Conservation (phyloP, 2,888 invertebrate genomes). For the Caenorhabditis sp. region DNA sequence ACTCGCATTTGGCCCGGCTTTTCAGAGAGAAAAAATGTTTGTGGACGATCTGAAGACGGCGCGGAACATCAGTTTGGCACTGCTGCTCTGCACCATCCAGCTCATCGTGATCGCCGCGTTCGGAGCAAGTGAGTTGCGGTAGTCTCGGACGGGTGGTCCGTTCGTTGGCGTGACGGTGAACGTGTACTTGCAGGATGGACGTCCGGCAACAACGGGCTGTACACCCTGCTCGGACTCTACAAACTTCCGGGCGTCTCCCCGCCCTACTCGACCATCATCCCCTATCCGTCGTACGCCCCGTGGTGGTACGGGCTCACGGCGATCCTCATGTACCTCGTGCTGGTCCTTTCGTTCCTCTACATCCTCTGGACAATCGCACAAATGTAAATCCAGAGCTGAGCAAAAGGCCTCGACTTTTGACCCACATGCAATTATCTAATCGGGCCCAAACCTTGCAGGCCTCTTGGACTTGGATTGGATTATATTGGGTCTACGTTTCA, state of each 20-base stretch:
- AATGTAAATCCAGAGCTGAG: slow-evolving; percentile 23
- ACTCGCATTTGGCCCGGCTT: background rate
- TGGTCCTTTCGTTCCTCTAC: slow-evolving; percentile 8
- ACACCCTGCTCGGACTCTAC: background rate
- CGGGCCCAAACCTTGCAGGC: no score
- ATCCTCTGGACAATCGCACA: slow-evolving; percentile 20
- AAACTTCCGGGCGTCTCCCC: slow-evolving; percentile 14
- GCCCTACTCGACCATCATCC: slow-evolving; percentile 24
- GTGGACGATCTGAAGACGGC: slow-evolving; percentile 49
- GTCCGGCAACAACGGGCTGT: background rate
- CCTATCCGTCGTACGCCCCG: slow-evolving; percentile 12
- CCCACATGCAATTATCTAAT: no score
- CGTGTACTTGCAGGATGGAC: slow-evolving; percentile 46
- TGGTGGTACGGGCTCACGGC: slow-evolving; percentile 24
- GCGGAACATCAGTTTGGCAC: slow-evolving; percentile 33
- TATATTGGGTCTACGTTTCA: no score
- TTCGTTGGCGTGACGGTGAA: no score
- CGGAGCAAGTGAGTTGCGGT: slow-evolving; percentile 42
- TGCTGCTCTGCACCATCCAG: slow-evolving; percentile 33
- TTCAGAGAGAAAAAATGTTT: slow-evolving; percentile 24
- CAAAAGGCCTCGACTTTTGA: no score
- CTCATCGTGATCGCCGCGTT: slow-evolving; percentile 29
- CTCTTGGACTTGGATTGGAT: no score
- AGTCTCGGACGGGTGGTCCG: no score
- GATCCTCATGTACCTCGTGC: slow-evolving; percentile 22